These are phyloP conservation scores for Stenopsyche tienmushanensis DNA, from an alignment of 1,140 invertebrate species.

Conservation along the genomic window DNA sequence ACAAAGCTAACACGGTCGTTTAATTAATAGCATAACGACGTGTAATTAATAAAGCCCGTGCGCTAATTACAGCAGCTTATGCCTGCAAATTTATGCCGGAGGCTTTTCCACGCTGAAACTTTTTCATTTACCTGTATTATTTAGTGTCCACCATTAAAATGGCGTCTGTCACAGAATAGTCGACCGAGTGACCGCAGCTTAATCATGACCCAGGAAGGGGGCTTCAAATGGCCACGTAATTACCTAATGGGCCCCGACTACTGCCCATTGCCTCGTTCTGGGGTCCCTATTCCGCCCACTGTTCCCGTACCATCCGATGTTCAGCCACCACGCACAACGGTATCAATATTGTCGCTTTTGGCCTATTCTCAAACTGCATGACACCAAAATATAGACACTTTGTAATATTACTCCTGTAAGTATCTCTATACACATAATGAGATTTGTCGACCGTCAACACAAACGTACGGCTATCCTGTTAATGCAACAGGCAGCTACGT, in stretches of 20 bases:
- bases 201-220: constrained; percentile 34
- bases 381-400: not conserved
- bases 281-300: not conserved
- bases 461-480: too few relatives aligned
- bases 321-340: not conserved
- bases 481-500: too few relatives aligned
- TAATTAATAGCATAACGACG: constrained; percentile 1
- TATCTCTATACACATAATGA: too few relatives aligned
- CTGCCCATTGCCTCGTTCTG: not conserved
- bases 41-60: constrained; percentile 7
- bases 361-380: not conserved
- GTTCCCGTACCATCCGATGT: not conserved
- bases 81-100: not conserved
- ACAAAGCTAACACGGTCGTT: too few relatives aligned
- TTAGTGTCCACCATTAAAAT: constrained; percentile 31
- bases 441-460: too few relatives aligned
- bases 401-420: not conserved
- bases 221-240: constrained; percentile 40
- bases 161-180: constrained; percentile 34
- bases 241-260: constrained; percentile 34
- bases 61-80: not conserved
- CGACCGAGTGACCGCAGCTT: constrained; percentile 37
- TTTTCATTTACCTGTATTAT: constrained; percentile 13
- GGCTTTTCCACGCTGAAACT: not conserved
- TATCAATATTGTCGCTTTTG: not conserved